Base-by-base conservation (phyloP, 2,797 vertebrate genomes). In the Epinephelus coioides region DNA sequence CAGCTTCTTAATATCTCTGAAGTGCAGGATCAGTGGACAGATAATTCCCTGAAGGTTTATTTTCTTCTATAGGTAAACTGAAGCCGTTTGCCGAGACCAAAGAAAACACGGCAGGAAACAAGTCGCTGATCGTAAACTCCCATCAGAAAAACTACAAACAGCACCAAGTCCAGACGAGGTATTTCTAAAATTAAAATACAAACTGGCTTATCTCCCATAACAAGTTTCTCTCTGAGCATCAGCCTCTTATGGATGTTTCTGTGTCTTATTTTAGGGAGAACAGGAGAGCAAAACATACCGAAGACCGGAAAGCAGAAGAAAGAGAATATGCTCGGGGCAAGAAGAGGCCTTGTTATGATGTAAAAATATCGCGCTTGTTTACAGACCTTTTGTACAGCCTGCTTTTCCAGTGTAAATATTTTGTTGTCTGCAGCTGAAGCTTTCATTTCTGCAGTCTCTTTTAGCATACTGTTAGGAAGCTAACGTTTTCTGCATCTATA, bases 301-400 rank as follows among this genome's bases (percentile, higher is more conserved):
- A 95, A 59, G 93, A 86, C 62, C 93, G 97, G 44, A 98, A 98
- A 97, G 86, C 94, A 97, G 90, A 98, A 97, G 91, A 99, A 97
- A 65, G 94, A 95, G 57, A 93, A 87, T 19, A n/a, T 94, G 62
- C 88, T 98, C 0, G 95, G 93, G 51, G 95, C 96, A 2, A 93
- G 96, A 15, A 95, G 98, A 93, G 97, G 97, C n/a, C 83, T 99
- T 0, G 76, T 90, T 59, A 77, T 93, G 75, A 84, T 76, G 83
- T 96, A 95, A 93, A 74, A 19, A 18, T 2, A 13, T 2, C 1
- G 0, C 1, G 14, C 19, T 68, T 64, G 23, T 56, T 49, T 47
- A 30, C 30, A 9, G 59, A 59, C 2, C 0, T 75, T 70, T 56
- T 91, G 82, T 88, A 85, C 63, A 83, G 56, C 73, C 6, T 54